Evolutionary conservation across 2,797 vertebrate species (phyloP).

Genomic region (Danionella dracula): DNA sequence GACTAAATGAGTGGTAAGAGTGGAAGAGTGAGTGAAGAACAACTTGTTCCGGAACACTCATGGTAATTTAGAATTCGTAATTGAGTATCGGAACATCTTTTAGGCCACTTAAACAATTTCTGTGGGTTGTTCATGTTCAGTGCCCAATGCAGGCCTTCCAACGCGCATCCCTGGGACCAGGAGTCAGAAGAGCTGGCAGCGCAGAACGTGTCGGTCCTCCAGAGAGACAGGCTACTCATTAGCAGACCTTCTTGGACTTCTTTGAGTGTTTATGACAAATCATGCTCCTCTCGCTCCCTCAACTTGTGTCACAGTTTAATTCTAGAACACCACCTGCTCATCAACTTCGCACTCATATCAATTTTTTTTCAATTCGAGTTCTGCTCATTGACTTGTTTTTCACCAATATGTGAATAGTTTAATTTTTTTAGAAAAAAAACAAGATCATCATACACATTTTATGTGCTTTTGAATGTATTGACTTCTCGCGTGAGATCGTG

Average conservation of each 20-base stretch:
- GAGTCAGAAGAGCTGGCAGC: constrained; percentile 34
- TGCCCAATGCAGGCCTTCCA: constrained; percentile 10
- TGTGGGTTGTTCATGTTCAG: neutral
- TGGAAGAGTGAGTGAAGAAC: too few relatives aligned
- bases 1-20: too few relatives aligned
- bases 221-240: constrained; percentile 44
- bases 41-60: too few relatives aligned
- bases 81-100: too few relatives aligned
- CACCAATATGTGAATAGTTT: too few relatives aligned
- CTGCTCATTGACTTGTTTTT: too few relatives aligned
- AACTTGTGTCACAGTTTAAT: neutral
- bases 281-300: neutral
- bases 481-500: too few relatives aligned
- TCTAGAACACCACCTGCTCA: neutral
- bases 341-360: neutral
- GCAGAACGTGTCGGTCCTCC: constrained; percentile 28
- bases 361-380: too few relatives aligned
- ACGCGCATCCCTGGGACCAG: constrained; percentile 17
- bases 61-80: too few relatives aligned
- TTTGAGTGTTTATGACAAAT: constrained; percentile 27
- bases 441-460: too few relatives aligned
- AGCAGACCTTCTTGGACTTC: constrained; percentile 39
- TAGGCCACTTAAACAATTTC: neutral
- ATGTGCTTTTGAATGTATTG: too few relatives aligned
- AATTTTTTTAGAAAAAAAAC: too few relatives aligned